Evolutionary conservation across 2,113 vertebrate species (phyloP), one percentile per base, ranked within the genome.

Genomic region (Scomber colias): DNA sequence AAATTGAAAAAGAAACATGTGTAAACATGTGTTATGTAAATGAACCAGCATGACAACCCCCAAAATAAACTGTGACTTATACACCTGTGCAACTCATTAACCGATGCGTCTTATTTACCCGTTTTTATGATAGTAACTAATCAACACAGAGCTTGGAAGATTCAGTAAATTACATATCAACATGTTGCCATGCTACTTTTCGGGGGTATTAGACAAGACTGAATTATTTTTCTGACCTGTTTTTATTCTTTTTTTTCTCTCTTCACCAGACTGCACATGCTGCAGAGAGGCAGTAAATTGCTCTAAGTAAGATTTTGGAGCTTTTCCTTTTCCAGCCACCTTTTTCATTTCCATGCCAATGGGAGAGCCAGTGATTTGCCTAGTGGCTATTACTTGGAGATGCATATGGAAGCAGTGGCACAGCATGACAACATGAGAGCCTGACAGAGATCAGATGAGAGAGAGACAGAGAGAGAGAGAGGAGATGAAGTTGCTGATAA

Each of bases 291-390:
- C 49, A 48, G 31, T 40, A 46, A 65, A 77, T 70, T 64, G 57
- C 30, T 64, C 19, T 17, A 3, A 48, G 64, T 31, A 24, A 51
- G 2, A 56, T 31, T 56, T 75, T 75, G 56, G 48, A 62, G 31
- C 55, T 60, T 17, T 51, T 40, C 1, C 40, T 75, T 72, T 66
- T 79, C 77, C 72, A 75, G 30, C 61, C 62, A 48, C 45, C 72
- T 75, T 75, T 61, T 77, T 76, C 40, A 77, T 77, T 81, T 70
- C 17, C 24, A 35, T 69, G 68, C 57, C 51, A 65, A 45, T 78
- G 35, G 53, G 57, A 70, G 46, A 81, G 75, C 17, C 59, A 64
- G 13, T 65, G 59, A 65, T 85, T 72, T 77, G 51, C 74, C 70
- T 69, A 49, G 57, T 81, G 53, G 64, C 70, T 31, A 40, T 81